Evolutionary conservation across 2,888 invertebrate genomes (phyloP), one percentile per base, ranked within the genome.

Genomic region (Campoplex capitator): DNA sequence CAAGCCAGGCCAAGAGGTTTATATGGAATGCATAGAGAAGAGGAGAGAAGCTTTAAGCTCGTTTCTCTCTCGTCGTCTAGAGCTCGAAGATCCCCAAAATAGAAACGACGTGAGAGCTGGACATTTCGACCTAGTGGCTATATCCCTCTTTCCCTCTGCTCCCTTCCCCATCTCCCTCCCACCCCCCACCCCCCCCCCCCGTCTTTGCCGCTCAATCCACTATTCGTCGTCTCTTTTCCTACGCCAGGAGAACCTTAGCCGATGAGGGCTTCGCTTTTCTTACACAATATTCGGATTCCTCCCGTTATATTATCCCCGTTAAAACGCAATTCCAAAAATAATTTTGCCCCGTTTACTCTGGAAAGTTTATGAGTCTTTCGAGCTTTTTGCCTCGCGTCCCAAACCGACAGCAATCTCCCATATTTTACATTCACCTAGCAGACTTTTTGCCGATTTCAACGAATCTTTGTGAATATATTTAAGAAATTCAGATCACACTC

Each of bases 71-170:
- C 82, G 78, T 51, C 76, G 76, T 74, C 71, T 73, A 70, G 86
- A 86, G 77, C 79, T 74, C 75, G 89, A 86, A 88, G 83, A 77
- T 51, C 81, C 93, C 92, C 92, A 93, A 94, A 94, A 94, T 94
- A 94, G 93, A 91, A 88, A 87, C 92, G 90, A 89, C 90, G 90
- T 88, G 91, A 91, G 93, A 93, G 93, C 94, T 94, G 94, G 94
- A 94, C 92, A 92, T 92, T 92, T 92, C 91, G 92, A 93, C 92
- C 91, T 90, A 90, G 88, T 89, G 88, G 84, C 86, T 81, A 75
- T 71, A 80, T 71, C 23, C 62, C 80, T 48, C 80, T 62, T 67
- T 45, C 84, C 83, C 86, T 86, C 88, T 86, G 88, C 86, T 85
- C 71, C 78, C 51, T 32, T 51, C 89, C 88, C 87, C 38, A 6